These are phyloP conservation scores for Augiades crinisus DNA, from an alignment of 2,888 invertebrate species.

Conservation along the genomic window DNA sequence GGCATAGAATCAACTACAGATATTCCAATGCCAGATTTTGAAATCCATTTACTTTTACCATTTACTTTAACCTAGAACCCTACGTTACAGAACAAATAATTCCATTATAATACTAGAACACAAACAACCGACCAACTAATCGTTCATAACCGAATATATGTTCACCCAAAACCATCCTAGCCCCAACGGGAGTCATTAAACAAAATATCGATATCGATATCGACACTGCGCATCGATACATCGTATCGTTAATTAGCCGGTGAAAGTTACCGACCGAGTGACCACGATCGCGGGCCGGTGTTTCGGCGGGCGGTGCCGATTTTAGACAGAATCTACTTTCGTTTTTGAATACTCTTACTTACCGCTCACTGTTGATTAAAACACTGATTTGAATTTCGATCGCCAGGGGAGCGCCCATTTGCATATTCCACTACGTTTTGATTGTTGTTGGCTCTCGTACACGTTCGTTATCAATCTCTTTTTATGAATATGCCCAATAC, in stretches of 20 bases:
- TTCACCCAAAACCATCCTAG: too few relatives aligned
- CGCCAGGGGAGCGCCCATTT: conserved; percentile 15
- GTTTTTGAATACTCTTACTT: conserved; percentile 79
- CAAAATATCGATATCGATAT: conserved; percentile 61
- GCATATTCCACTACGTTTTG: conserved; percentile 12
- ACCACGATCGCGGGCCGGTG: conserved; percentile 69
- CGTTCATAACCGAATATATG: too few relatives aligned
- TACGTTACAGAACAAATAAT: too few relatives aligned
- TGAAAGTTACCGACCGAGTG: conserved; percentile 79
- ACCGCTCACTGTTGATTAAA: conserved; percentile 57
- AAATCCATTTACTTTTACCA: too few relatives aligned
- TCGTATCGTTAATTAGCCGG: conserved; percentile 74
- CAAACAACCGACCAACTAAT: too few relatives aligned
- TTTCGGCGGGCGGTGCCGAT: conserved; percentile 72
- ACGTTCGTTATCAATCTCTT: background rate
- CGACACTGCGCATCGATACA: conserved; percentile 52
- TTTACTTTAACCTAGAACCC: too few relatives aligned
- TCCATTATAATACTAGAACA: too few relatives aligned
- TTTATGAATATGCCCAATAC: too few relatives aligned
- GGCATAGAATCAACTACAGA: too few relatives aligned
- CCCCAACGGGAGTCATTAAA: too few relatives aligned
- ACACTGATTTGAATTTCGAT: conserved; percentile 61
- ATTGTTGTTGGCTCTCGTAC: too few relatives aligned
- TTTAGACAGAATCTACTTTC: conserved; percentile 80
- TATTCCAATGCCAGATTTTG: too few relatives aligned